Evolutionary conservation across 2,113 vertebrate genomes (phyloP).

Genomic region (Protobothrops mucrosquamatus): DNA sequence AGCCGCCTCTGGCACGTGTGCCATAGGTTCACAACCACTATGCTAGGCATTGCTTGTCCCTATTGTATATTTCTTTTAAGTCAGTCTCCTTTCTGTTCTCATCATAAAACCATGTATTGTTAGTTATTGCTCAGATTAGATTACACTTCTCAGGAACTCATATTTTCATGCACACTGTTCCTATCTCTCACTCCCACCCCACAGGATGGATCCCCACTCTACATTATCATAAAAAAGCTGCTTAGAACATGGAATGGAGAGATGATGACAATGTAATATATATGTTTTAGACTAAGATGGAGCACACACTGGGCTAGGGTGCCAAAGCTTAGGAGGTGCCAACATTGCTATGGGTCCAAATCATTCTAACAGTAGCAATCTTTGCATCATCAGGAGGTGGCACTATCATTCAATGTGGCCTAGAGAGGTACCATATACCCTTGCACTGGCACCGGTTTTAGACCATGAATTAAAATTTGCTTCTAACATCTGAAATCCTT

Average conservation of each 20-base stretch:
- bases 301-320: not conserved
- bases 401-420: not conserved
- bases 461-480: not conserved
- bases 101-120: too few species aligned
- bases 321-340: not conserved
- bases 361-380: not conserved
- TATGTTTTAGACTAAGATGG: not conserved
- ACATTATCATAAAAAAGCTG: not conserved
- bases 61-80: too few species aligned
- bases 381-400: not conserved
- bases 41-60: too few species aligned
- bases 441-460: not conserved
- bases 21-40: too few species aligned
- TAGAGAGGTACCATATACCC: not conserved
- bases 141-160: not conserved
- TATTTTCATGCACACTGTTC: not conserved
- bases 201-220: not conserved
- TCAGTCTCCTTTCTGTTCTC: too few species aligned
- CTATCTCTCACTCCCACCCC: not conserved
- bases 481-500: not conserved
- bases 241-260: not conserved
- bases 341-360: not conserved
- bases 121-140: not conserved
- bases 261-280: not conserved
- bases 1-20: too few species aligned